Percentiles rank a stretch among this genome's conserved stretches.
phyloP scores from a whole-genome alignment of 2,888 invertebrate species.

The Ectropis crepuscularia region DNA sequence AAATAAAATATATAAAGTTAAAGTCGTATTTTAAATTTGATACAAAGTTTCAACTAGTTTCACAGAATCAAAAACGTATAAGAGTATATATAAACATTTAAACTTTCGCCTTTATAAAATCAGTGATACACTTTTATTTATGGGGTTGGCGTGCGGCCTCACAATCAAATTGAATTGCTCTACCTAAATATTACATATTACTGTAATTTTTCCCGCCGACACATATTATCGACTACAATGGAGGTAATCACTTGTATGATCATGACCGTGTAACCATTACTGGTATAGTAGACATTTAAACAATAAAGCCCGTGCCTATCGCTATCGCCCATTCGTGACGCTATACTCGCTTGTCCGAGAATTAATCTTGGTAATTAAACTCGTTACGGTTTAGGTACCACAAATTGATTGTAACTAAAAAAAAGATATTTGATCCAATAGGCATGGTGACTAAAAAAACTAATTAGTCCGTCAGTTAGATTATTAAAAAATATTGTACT shows the following conservation, averaged over 20 bases:
- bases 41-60: no score
- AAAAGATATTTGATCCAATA: neutral
- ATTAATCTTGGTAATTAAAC: constrained; percentile 15
- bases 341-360: constrained; percentile 14
- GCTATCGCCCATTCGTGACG: constrained; percentile 15
- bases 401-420: neutral
- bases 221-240: constrained; percentile 30
- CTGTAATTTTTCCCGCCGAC: constrained; percentile 6
- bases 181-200: constrained; percentile 2
- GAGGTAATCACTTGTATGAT: constrained; percentile 34
- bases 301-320: constrained; percentile 10
- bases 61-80: no score
- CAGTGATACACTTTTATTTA: neutral
- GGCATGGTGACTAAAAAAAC: no score
- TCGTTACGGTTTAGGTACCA: constrained; percentile 1
- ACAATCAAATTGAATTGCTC: no score
- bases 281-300: constrained; percentile 7
- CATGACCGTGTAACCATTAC: constrained; percentile 37
- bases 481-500: no score
- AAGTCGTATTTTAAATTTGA: no score
- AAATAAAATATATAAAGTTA: no score
- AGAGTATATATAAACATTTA: no score
- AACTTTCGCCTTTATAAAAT: no score
- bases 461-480: no score
- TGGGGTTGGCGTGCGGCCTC: neutral